phyloP scores from a whole-genome alignment of 2,113 vertebrate species.

The Saccopteryx leptura region DNA sequence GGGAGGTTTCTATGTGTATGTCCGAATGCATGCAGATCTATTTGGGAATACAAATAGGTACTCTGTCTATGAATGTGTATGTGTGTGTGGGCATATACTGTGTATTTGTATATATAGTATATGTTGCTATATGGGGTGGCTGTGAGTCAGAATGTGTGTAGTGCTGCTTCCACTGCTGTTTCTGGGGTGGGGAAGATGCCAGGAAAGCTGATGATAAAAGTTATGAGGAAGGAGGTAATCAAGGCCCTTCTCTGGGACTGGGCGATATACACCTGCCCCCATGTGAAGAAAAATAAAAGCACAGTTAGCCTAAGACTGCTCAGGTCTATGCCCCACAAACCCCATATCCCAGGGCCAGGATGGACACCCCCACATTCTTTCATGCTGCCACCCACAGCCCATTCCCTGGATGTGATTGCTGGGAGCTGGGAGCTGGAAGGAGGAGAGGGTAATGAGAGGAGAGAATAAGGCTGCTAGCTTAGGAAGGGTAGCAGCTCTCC shows the following conservation, averaged over 20 bases:
- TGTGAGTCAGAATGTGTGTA: slow-evolving; percentile 3
- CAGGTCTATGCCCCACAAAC: not conserved
- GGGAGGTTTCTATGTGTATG: not conserved
- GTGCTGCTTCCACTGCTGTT: slow-evolving; percentile 12
- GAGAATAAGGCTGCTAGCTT: slow-evolving; percentile 31
- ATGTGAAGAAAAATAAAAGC: not conserved
- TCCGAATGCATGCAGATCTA: not conserved
- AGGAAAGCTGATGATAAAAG: slow-evolving; percentile 38
- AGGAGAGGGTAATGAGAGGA: not conserved
- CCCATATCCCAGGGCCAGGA: not conserved
- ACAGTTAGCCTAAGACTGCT: not conserved
- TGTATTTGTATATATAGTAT: not conserved
- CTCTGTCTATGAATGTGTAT: not conserved
- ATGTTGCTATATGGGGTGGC: not conserved
- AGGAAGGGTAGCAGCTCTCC: slow-evolving; percentile 24
- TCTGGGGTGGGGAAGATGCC: not conserved
- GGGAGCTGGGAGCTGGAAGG: not conserved
- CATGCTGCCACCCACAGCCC: not conserved
- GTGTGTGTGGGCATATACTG: not conserved
- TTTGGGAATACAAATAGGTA: not conserved
- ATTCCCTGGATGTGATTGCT: not conserved
- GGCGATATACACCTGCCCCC: not conserved
- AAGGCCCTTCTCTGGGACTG: not conserved
- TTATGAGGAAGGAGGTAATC: not conserved
- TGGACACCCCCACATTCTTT: not conserved